Evolutionary conservation across 2,888 invertebrate genomes (phyloP), one percentile per base, ranked within the genome.

Genomic region (Sesamia inferens): DNA sequence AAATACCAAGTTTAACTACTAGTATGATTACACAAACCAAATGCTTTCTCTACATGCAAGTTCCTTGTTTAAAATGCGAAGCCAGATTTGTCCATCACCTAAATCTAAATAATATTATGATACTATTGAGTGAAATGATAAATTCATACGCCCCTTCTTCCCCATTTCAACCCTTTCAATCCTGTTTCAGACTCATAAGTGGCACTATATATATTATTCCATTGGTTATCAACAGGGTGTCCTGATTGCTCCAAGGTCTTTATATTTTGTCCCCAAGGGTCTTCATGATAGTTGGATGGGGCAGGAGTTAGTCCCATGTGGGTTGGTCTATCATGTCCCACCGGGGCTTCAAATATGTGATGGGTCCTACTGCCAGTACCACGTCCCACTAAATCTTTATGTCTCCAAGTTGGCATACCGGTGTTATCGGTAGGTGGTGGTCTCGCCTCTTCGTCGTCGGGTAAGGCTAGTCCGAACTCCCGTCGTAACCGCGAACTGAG

Each of bases 401-500:
- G 84, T 82, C 68, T 82, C 82, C 83, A 77, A 82, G 68, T 55
- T 64, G 65, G 48, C 87, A 85, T 89, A 89, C 90, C 90, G 81
- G 89, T 74, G 78, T 86, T 75, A 57, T 91, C 91, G 85, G 93
- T 92, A 91, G 97, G 96, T 91, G 97, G 96, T 91, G 94, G 96
- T 92, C 97, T 95, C 82, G 96, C 96, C 88, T 97, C 97, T 84
- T 97, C 97, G 90, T 98, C 97, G 76, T 98, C 97, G 39, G 97
- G 97, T 77, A 98, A 93, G 79, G 97, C 97, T 71, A 98, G 96
- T 51, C 98, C 98, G 93, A 98, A 98, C 91, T 98, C 98, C 81
- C 98, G 97, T 87, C 98, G 97, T 82, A 99, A 96, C 85, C 99
- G 97, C 90, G 98, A 98, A 84, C 98, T 98, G 71, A 99, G 97